Evolutionary conservation across 2,797 vertebrate genomes (phyloP).

Genomic region (Macropodus opercularis): DNA sequence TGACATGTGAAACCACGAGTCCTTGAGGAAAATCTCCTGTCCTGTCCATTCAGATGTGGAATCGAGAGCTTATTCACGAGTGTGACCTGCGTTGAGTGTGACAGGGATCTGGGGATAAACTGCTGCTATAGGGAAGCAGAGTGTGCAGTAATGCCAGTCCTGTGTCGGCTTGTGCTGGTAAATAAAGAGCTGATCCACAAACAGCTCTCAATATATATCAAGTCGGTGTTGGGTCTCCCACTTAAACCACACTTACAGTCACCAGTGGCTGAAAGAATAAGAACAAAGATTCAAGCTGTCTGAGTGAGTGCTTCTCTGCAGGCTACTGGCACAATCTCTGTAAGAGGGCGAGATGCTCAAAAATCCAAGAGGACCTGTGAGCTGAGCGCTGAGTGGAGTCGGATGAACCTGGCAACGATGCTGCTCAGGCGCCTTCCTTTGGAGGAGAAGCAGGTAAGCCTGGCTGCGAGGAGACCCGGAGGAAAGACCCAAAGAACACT

Average conservation of each 20-base stretch:
- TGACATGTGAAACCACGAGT: not conserved
- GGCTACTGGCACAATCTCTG: slow-evolving; percentile 38
- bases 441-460: slow-evolving; percentile 39
- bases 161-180: slow-evolving; percentile 22
- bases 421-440: slow-evolving; percentile 37
- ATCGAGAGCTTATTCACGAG: slow-evolving; percentile 7
- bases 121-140: slow-evolving; percentile 17
- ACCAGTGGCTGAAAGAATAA: slow-evolving; percentile 31
- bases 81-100: slow-evolving; percentile 13
- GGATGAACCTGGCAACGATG: slow-evolving; percentile 46
- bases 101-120: slow-evolving; percentile 21
- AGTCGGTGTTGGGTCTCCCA: slow-evolving; percentile 30
- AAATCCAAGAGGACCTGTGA: slow-evolving; percentile 54
- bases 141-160: slow-evolving; percentile 24
- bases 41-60: not conserved
- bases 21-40: not conserved
- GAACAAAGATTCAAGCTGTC: slow-evolving; percentile 43
- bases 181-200: slow-evolving; percentile 46
- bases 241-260: slow-evolving; percentile 40
- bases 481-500: slow-evolving; percentile 25
- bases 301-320: slow-evolving; percentile 35
- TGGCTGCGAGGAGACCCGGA: slow-evolving; percentile 22
- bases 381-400: slow-evolving; percentile 43
- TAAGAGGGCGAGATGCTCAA: slow-evolving; percentile 28
- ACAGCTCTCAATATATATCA: slow-evolving; percentile 21